Evolutionary conservation across 1,140 invertebrate species (phyloP).

Genomic region (Drosophila parvula): DNA sequence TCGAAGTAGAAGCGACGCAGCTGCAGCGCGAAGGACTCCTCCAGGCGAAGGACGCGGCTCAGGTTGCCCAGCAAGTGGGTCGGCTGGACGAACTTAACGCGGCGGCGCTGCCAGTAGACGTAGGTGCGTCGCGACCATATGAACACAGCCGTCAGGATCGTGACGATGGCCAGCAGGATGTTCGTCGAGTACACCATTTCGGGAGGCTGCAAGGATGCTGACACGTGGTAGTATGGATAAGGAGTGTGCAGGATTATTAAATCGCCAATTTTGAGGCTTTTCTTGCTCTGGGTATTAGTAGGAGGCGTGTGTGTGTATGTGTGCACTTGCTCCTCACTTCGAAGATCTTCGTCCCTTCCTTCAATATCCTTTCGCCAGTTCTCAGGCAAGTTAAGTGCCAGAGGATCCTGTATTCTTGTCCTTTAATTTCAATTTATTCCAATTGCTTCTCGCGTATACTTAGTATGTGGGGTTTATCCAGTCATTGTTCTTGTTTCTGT

Average conservation of each 20-base stretch:
- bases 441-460: neutral
- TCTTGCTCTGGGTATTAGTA: neutral
- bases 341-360: neutral
- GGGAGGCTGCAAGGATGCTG: neutral
- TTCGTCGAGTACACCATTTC: slow-evolving; percentile 72
- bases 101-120: slow-evolving; percentile 79
- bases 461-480: slow-evolving; percentile 1
- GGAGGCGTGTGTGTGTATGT: too few species aligned
- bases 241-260: slow-evolving; percentile 1
- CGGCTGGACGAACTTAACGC: slow-evolving; percentile 79
- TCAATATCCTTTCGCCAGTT: neutral
- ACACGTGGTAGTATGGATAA: neutral
- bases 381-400: neutral
- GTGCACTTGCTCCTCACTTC: too few species aligned
- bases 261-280: slow-evolving; percentile 7
- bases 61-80: slow-evolving; percentile 74
- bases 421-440: neutral
- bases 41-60: slow-evolving; percentile 69
- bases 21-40: slow-evolving; percentile 74
- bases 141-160: slow-evolving; percentile 74
- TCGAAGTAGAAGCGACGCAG: slow-evolving; percentile 76
- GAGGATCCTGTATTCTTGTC: neutral
- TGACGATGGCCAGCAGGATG: slow-evolving; percentile 74
- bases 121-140: slow-evolving; percentile 82
- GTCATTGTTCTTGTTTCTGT: slow-evolving; percentile 5